Percentiles rank a stretch among this genome's conserved stretches.
Evolutionary conservation across 1,140 invertebrate species (phyloP).

Genomic region (Drosophila jambulina): DNA sequence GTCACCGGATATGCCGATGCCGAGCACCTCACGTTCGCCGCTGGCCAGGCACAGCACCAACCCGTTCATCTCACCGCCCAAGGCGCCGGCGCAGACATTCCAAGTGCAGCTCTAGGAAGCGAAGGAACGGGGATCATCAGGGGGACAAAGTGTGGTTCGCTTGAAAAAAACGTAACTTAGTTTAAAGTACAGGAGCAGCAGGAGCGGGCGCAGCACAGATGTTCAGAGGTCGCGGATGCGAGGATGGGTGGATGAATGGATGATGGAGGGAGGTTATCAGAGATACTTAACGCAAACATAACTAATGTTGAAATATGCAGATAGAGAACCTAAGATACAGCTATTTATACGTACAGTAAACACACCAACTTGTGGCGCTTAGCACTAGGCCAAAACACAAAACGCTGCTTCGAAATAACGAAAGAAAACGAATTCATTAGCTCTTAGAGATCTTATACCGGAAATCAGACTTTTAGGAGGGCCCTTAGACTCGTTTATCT

Average conservation of each 20-base stretch:
- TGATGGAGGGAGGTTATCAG: constrained; percentile 32
- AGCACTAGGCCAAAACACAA: constrained; percentile 39
- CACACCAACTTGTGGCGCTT: constrained; percentile 48
- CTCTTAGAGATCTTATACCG: constrained; percentile 34
- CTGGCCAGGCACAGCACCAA: constrained; percentile 85
- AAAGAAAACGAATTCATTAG: constrained; percentile 11
- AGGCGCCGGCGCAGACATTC: constrained; percentile 87
- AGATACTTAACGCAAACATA: constrained; percentile 77
- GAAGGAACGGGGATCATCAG: constrained; percentile 4
- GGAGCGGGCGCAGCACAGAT: constrained; percentile 23
- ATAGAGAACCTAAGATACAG: constrained; percentile 47
- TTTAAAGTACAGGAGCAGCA: constrained; percentile 50
- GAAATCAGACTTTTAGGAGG: constrained; percentile 22
- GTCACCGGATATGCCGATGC: constrained; percentile 71
- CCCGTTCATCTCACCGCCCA: constrained; percentile 86
- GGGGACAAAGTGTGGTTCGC: constrained; percentile 77
- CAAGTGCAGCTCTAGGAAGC: constrained; percentile 88
- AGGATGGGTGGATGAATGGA: constrained; percentile 47
- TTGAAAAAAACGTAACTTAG: constrained; percentile 78
- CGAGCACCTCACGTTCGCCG: constrained; percentile 48
- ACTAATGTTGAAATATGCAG: constrained; percentile 71
- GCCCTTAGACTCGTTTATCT: constrained; percentile 8
- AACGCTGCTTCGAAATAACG: constrained; percentile 35
- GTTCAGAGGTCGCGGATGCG: not conserved
- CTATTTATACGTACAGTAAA: constrained; percentile 61